Conservation (phyloP, 2,113 vertebrate genomes). For the Mesembrinibis cayennensis region DNA sequence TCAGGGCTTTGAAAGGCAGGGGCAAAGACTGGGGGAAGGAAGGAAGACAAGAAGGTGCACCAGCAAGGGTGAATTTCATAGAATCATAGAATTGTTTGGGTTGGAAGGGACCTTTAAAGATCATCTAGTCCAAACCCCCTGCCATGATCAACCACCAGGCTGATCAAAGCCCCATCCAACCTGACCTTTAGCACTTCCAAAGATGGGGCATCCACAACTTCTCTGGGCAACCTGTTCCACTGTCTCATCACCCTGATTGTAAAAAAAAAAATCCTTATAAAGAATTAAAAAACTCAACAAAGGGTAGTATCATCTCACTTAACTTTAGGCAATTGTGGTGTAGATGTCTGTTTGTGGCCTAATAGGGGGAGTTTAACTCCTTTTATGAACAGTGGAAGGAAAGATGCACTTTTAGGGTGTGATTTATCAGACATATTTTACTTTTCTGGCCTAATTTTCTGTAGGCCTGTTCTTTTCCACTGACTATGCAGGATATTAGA, state of each 20-base stretch:
- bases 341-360: not conserved
- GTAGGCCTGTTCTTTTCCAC: not conserved
- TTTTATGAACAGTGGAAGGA: not conserved
- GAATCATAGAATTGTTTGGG: not conserved
- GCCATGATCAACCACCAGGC: not conserved
- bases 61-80: not conserved
- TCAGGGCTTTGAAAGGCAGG: not conserved
- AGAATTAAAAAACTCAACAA: not conserved
- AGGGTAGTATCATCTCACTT: not conserved
- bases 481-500: not conserved
- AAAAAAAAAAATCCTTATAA: not conserved
- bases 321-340: not conserved
- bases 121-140: not conserved
- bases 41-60: not conserved
- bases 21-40: not conserved
- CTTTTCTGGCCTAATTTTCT: not conserved
- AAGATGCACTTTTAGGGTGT: not conserved
- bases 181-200: not conserved
- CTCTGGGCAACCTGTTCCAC: not conserved
- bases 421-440: not conserved
- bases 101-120: not conserved
- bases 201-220: not conserved
- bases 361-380: not conserved
- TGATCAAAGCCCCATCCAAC: not conserved
- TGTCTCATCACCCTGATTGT: not conserved